Evolutionary conservation across 1,140 invertebrate genomes (phyloP), one percentile per base, ranked within the genome.

Genomic region (Drosophila lowei): DNA sequence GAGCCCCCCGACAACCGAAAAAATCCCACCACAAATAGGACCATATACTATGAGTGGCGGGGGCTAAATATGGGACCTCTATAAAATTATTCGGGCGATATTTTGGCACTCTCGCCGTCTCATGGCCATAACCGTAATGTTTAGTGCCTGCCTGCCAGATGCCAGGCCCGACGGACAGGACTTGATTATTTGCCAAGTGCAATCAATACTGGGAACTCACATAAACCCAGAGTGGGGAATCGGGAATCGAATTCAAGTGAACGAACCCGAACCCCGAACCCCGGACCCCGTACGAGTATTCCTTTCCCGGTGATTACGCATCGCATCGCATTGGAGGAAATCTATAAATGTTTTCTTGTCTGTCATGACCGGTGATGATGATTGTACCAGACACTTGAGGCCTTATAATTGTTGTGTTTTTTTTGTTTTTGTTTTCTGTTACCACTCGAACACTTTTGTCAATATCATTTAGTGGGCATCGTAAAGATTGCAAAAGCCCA

Each of bases 401-500:
- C 41, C 52, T 67, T 75, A 75, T 81, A 75, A 77, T 77, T 85
- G 76, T 62, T 77, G 11, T 38, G 3, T 11, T 13, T 38, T 34
- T 0, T 11, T 3, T 77, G 70, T 50, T 84, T 34, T 53, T 53
- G 1, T 58, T 67, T 62, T 62, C 21, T 25, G 52, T 74, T 81
- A 61, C 65, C 78, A 88, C 81, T 85, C 47, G 75, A 86, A 78
- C 70, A 79, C 62, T 86, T 88, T 86, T 86, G 83, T 86, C 83
- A 86, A 86, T 86, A 86, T 86, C 83, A 88, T 88, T 86, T 88
- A 76, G 83, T 86, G 83, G 83, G 83, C 83, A 86, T 86, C 71
- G 83, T 86, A 86, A 86, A 88, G 81, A 86, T 86, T 86, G 81
- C 81, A 68, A 86, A 86, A 83, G 83, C 72, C 83, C 83, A 88